Conservation (phyloP, 2,797 vertebrate genomes). For the Rhadinocentrus ornatus region DNA sequence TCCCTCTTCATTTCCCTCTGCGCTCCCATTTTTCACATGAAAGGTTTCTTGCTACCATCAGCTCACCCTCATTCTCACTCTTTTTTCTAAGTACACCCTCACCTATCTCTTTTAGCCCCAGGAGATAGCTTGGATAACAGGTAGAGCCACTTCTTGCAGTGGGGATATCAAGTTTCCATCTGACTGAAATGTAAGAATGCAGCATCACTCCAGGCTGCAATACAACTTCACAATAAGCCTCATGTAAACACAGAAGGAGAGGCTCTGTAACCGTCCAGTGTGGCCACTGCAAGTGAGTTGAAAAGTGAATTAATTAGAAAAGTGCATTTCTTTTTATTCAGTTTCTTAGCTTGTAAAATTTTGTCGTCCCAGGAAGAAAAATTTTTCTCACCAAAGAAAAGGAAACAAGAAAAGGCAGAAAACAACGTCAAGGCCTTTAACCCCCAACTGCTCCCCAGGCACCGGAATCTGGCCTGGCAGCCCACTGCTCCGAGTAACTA, state of each 20-base stretch:
- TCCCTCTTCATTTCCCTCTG: constrained; percentile 57
- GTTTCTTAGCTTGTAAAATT: constrained; percentile 47
- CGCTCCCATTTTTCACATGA: constrained; percentile 61
- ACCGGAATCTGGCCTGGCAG: too few relatives aligned
- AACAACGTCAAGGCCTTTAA: background rate
- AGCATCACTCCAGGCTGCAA: constrained; percentile 52
- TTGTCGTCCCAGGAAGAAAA: constrained; percentile 12
- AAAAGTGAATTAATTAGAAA: constrained; percentile 21
- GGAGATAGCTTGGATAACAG: constrained; percentile 75
- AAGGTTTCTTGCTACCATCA: constrained; percentile 63
- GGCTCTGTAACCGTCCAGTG: background rate
- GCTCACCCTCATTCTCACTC: constrained; percentile 56
- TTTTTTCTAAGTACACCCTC: constrained; percentile 60
- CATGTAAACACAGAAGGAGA: constrained; percentile 13
- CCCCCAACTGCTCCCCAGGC: too few relatives aligned
- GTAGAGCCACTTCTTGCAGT: constrained; percentile 67
- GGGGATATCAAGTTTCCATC: constrained; percentile 68
- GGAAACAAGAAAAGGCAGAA: constrained; percentile 6
- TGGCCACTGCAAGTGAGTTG: constrained; percentile 21
- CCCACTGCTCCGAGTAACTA: too few relatives aligned
- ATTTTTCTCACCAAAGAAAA: constrained; percentile 25
- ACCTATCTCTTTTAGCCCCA: constrained; percentile 57
- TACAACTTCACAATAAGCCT: constrained; percentile 57
- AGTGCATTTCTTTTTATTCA: constrained; percentile 24
- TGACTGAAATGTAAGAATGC: constrained; percentile 69